Conservation (phyloP, 2,113 vertebrate genomes). For the Carollia perspicillata region DNA sequence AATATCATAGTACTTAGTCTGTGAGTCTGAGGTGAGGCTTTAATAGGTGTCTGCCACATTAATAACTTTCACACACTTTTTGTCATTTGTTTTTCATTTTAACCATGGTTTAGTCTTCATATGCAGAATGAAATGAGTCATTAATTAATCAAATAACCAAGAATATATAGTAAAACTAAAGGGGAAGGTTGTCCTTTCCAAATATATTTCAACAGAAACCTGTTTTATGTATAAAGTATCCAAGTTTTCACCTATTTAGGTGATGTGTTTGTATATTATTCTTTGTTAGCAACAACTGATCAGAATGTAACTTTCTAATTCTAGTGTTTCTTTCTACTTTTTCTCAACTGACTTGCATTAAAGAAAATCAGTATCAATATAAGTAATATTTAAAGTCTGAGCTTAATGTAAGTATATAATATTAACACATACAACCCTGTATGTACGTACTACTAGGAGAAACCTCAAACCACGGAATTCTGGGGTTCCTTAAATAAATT, state of each 20-base stretch:
- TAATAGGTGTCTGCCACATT: background rate
- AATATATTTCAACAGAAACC: background rate
- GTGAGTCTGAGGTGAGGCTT: background rate
- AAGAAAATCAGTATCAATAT: background rate
- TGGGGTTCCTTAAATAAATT: background rate
- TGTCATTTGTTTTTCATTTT: background rate
- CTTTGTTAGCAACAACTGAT: background rate
- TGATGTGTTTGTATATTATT: background rate
- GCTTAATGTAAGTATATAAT: background rate
- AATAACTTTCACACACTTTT: background rate
- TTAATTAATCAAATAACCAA: background rate
- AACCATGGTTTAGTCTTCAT: background rate
- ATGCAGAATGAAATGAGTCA: background rate
- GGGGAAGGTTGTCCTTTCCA: background rate
- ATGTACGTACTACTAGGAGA: background rate
- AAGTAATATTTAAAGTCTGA: background rate
- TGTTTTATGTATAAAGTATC: background rate
- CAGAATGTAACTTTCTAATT: background rate
- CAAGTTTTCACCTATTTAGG: background rate
- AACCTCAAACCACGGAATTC: background rate
- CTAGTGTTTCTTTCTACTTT: background rate
- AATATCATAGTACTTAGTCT: background rate
- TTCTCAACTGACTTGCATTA: background rate
- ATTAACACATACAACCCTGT: background rate
- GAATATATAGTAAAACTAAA: background rate